Base-by-base conservation (phyloP, 2,888 invertebrate species). In the Oscheius onirici region DNA sequence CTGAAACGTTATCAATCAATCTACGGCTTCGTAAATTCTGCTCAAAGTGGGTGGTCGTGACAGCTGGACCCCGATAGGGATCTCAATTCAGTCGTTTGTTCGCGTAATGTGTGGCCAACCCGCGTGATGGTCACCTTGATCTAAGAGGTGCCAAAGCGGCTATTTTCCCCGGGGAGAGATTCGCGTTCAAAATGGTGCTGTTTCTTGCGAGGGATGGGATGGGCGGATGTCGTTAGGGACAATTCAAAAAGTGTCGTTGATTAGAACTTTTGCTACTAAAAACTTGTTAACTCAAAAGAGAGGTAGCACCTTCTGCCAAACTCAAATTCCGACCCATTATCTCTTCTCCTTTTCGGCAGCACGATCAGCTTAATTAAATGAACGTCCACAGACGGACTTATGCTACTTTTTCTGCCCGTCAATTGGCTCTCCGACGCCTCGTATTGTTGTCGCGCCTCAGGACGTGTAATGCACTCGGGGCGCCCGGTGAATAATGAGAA, bases 71-170 rank as follows among this genome's bases (percentile, higher is more conserved):
- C n/a, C 6, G 58, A 58, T 58, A 40, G 58, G 2, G 41, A 58
- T 58, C 58, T 58, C 26, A 17, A n/a, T 20, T 34, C 58, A 58
- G 58, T 58, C 58, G 58, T 58, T 58, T 58, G 34, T 58, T 22
- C 11, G 20, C 13, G 5, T 34, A n/a, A 58, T 34, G n/a, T 58
- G 58, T 58, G 58, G 13, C 34, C 20, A 15, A 17, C 46, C n/a
- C 46, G 13, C 46, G 46, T 52, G 22, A 24, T 34, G 34, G 8
- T 34, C 34, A 34, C 34, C 34, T 34, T 34, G 34, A 34, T 34
- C 34, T 34, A 8, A 8, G 20, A 52, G 24, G 52, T 22, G 52
- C 13, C 52, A 20, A 22, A 17, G 43, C 43, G 13, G 10, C 13
- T 15, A 11, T 15, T 43, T 43, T 43, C 43, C 43, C 43, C 8